phyloP scores from a whole-genome alignment of 2,113 vertebrate genomes.

The Tringa solitaria region DNA sequence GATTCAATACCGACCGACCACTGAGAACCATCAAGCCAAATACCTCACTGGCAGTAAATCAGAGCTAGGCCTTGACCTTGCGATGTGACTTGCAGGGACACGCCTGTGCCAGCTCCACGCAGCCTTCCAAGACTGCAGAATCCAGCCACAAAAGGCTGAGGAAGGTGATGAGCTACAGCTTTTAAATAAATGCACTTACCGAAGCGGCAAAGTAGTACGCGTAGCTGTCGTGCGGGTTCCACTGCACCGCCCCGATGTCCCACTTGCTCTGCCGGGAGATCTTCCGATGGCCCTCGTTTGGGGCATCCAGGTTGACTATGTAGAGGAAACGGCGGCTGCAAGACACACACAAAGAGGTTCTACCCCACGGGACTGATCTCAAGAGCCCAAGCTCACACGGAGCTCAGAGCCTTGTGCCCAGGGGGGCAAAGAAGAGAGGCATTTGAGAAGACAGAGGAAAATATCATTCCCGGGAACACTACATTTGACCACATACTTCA shows the following conservation, averaged over 20 bases:
- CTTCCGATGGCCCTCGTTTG: conserved; percentile 87
- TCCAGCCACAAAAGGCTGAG: not conserved
- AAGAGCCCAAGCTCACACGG: not conserved
- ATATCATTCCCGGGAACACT: not conserved
- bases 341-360: not conserved
- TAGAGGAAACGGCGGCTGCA: conserved; percentile 91
- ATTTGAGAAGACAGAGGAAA: not conserved
- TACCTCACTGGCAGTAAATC: not conserved
- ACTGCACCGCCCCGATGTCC: conserved; percentile 97
- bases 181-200: conserved; percentile 59
- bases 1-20: not conserved
- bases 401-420: not conserved
- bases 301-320: conserved; percentile 90
- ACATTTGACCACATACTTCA: not conserved
- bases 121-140: not conserved
- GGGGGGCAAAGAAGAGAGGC: not conserved
- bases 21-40: not conserved
- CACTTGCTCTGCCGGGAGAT: conserved; percentile 97
- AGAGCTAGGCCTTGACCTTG: not conserved
- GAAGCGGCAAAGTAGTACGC: conserved; percentile 92
- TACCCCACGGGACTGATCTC: not conserved
- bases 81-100: not conserved
- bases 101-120: not conserved
- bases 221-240: conserved; percentile 90
- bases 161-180: not conserved